Conservation (phyloP, 2,888 invertebrate genomes). For the Willowsia nigromaculata region DNA sequence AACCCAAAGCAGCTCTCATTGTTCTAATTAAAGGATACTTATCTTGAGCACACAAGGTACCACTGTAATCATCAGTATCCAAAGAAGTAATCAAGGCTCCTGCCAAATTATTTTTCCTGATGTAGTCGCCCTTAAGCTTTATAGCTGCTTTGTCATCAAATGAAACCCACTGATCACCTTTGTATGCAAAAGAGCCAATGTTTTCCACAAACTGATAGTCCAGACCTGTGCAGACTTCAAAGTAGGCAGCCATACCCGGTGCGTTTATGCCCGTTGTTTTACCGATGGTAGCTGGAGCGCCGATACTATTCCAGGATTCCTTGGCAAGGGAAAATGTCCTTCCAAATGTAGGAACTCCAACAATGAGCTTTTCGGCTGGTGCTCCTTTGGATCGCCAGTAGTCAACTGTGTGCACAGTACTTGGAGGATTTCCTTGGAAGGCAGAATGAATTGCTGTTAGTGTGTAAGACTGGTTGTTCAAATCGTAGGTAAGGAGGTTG, state of each 20-base stretch:
- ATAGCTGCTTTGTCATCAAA: constrained; percentile 80
- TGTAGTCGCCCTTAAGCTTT: constrained; percentile 79
- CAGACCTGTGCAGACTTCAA: constrained; percentile 84
- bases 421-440: constrained; percentile 83
- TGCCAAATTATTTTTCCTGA: constrained; percentile 79
- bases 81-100: constrained; percentile 79
- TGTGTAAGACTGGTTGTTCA: constrained; percentile 82
- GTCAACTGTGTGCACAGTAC: constrained; percentile 29
- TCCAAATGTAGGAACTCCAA: constrained; percentile 93
- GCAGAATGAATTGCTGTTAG: constrained; percentile 91
- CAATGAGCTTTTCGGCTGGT: constrained; percentile 87
- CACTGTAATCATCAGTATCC: constrained; percentile 79
- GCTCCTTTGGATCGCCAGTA: constrained; percentile 81
- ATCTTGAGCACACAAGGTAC: constrained; percentile 86
- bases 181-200: constrained; percentile 80
- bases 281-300: constrained; percentile 85
- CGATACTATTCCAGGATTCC: neutral
- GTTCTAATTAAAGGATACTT: constrained; percentile 88
- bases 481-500: constrained; percentile 80
- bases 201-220: constrained; percentile 77
- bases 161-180: constrained; percentile 80
- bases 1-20: constrained; percentile 85
- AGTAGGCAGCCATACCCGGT: constrained; percentile 92
- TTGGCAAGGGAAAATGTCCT: constrained; percentile 87
- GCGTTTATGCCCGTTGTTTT: constrained; percentile 90